Evolutionary conservation across 2,888 invertebrate species (phyloP).

Genomic region (Xestia xanthographa): DNA sequence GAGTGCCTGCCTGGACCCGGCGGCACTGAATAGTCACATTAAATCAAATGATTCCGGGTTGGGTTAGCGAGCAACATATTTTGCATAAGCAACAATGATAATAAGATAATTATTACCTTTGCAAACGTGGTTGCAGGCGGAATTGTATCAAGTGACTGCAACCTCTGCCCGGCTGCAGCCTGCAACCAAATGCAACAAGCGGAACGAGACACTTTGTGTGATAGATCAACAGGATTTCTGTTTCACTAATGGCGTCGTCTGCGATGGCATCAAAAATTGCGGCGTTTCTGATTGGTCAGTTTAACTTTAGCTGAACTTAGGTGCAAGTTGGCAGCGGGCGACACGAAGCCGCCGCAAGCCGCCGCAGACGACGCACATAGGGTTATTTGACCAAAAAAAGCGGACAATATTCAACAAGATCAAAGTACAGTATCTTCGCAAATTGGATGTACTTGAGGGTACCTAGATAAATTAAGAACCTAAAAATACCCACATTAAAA

Average conservation of each 20-base stretch:
- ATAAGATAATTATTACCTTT: background rate
- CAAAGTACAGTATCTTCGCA: too few relatives aligned
- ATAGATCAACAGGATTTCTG: conserved; percentile 74
- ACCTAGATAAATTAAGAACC: too few relatives aligned
- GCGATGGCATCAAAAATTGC: conserved; percentile 87
- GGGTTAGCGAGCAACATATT: background rate
- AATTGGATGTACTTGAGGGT: too few relatives aligned
- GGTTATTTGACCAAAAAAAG: too few relatives aligned
- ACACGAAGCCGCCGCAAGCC: too few relatives aligned
- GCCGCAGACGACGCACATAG: too few relatives aligned
- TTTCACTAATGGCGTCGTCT: conserved; percentile 84
- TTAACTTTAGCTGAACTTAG: background rate
- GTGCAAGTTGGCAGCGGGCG: too few relatives aligned
- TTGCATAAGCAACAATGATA: background rate
- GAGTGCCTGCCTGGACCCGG: background rate
- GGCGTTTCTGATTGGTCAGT: conserved; percentile 83
- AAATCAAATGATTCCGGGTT: background rate
- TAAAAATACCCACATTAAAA: too few relatives aligned
- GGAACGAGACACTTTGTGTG: conserved; percentile 79
- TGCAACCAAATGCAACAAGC: conserved; percentile 63
- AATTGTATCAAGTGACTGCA: conserved; percentile 83
- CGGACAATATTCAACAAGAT: too few relatives aligned
- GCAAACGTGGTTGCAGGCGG: conserved; percentile 72
- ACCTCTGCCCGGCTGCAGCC: conserved; percentile 76
- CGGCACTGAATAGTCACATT: background rate